Evolutionary conservation across 1,140 invertebrate genomes (phyloP).

Genomic region (Trinorchestia longiramus): DNA sequence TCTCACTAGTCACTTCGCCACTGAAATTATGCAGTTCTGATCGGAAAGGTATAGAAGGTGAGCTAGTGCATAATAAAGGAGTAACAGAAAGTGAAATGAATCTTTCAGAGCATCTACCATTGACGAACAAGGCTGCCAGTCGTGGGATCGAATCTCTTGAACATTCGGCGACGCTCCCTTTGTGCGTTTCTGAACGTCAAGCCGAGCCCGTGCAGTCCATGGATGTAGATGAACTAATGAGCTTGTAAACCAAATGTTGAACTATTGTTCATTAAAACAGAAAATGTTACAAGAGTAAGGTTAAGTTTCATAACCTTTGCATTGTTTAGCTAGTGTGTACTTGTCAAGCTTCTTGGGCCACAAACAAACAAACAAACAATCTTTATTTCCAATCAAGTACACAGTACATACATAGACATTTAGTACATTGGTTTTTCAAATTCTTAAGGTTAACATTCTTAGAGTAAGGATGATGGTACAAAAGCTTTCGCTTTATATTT

Average conservation of each 20-base stretch:
- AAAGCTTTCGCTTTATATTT: neutral
- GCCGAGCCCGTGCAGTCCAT: neutral
- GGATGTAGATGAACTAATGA: neutral
- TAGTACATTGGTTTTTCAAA: no score
- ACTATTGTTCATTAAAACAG: neutral
- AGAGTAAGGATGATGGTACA: no score
- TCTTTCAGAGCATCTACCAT: neutral
- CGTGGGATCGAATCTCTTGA: neutral
- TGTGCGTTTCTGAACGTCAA: neutral
- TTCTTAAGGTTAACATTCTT: no score
- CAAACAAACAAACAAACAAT: no score
- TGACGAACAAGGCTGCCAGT: neutral
- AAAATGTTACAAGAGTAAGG: neutral
- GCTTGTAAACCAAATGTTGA: neutral
- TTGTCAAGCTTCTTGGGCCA: neutral
- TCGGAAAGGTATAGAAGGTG: neutral
- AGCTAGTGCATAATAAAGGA: neutral
- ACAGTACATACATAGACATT: no score
- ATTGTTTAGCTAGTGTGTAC: neutral
- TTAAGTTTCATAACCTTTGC: neutral
- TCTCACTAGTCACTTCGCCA: neutral
- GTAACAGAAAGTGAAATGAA: neutral
- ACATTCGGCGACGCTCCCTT: neutral
- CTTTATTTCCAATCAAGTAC: no score
- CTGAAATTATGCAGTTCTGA: neutral